A percentile compares a stretch with the other conserved stretches of the same genome.
These are phyloP conservation scores for Propithecus coquereli DNA, from an alignment of 2,113 vertebrate species.

Conservation along the genomic window DNA sequence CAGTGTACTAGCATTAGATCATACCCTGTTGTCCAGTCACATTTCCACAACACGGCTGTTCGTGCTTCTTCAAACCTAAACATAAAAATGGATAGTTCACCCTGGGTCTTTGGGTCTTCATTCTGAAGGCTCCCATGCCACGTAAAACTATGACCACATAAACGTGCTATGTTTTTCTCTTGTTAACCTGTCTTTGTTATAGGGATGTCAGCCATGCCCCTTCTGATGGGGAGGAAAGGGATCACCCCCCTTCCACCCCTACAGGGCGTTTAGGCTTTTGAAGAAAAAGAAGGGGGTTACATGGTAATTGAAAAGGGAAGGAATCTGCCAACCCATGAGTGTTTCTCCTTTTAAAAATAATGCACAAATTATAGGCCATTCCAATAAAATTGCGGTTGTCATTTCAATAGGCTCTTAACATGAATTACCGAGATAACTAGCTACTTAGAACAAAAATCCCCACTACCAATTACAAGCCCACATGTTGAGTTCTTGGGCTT, in stretches of 20 bases:
- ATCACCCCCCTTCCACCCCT: not conserved
- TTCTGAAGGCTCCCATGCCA: not conserved
- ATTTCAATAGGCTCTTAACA: not conserved
- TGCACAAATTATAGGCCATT: not conserved
- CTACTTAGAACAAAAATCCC: not conserved
- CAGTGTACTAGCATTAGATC: not conserved
- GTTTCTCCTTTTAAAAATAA: conserved; percentile 16
- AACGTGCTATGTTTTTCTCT: not conserved
- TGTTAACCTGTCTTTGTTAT: not conserved
- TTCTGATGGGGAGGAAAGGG: not conserved
- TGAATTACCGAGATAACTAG: not conserved
- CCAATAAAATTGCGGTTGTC: not conserved
- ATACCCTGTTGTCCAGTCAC: not conserved
- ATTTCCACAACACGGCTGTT: too few relatives aligned
- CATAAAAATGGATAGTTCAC: not conserved
- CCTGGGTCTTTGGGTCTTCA: not conserved
- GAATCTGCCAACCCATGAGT: not conserved
- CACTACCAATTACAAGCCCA: not conserved
- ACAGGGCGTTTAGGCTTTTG: not conserved
- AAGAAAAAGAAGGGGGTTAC: not conserved
- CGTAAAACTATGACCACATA: not conserved
- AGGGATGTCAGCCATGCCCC: not conserved
- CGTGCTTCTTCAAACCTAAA: too few relatives aligned
- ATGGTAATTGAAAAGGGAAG: not conserved
- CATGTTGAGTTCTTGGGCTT: not conserved